Base-by-base conservation (phyloP, 2,888 invertebrate genomes). In the Sarcophaga carnaria region DNA sequence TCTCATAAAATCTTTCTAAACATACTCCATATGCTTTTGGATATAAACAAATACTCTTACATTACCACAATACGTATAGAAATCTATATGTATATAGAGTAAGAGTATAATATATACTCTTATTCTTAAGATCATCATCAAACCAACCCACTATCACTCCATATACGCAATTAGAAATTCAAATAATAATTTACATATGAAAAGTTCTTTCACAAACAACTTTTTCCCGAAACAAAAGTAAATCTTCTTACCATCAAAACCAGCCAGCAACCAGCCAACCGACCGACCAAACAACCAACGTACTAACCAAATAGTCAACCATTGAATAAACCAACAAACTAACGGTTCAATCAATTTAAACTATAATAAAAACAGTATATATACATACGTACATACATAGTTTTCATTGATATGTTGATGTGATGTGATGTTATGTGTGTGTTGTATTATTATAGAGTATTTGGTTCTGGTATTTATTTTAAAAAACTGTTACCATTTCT, bases 341-440 rank as follows among this genome's bases (percentile, higher is more conserved):
- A 87, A 84, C 87, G 81, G 81, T 84, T 82, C 69, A 67, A 87
- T 82, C 76, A 84, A 81, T 81, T 81, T 75, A 64, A 72, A 77
- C n/a, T 17, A 72, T 74, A 77, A 59, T 76, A 83, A 67, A 79
- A 70, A 54, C 12, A 4, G 10, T 54, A 17, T 54, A 54, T 4
- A 54, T 37, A 37, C 37, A 8, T 37, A 37, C 37, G 2, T 37
- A 37, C 37, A 2, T 37, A 37, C 37, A 37, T 37, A 37, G 37
- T 37, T 37, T 37, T 37, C 37, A 37, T 37, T 37, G 37, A 37
- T 37, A 37, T 37, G 37, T 37, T 37, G 37, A 37, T 37, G 37
- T 37, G 8, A 37, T 37, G 37, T 37, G 37, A 37, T 37, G 37
- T 37, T 0, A 37, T 37, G 37, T 37, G 8, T 37, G 8, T 10